Conservation (phyloP, 2,888 invertebrate species). For the Polyploca ridens region DNA sequence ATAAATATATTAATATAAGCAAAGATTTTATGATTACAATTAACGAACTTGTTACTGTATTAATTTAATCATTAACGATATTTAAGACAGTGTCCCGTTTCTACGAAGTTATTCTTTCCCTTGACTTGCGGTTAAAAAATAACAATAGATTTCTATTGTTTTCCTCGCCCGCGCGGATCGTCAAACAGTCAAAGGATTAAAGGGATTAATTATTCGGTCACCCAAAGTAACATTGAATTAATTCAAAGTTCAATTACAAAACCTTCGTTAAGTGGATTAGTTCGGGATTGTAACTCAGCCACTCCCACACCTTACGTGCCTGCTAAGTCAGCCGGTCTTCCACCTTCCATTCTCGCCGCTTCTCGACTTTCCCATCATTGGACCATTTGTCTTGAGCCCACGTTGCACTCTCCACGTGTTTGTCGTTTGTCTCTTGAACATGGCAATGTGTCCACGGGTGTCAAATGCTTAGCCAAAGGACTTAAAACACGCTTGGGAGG, state of each 20-base stretch:
- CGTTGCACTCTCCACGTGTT: conserved; percentile 1
- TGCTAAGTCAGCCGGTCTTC: not conserved
- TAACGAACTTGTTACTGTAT: no score
- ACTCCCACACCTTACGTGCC: not conserved
- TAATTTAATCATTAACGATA: no score
- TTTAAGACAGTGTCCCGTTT: no score
- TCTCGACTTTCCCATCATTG: conserved; percentile 4
- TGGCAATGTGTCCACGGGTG: conserved; percentile 5
- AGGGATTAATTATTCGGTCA: not conserved
- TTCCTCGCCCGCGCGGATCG: no score
- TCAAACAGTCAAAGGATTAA: no score
- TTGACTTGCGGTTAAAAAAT: no score
- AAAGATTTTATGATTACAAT: not conserved
- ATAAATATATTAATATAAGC: not conserved
- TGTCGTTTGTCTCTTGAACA: conserved; percentile 5
- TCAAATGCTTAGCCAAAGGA: conserved; percentile 8
- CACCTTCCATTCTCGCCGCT: not conserved
- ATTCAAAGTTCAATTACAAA: not conserved
- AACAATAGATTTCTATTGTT: no score
- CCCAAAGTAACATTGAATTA: not conserved
- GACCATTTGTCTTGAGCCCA: not conserved
- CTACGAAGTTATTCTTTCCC: no score
- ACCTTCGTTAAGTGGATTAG: conserved; percentile 5
- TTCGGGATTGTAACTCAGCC: not conserved
- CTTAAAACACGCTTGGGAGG: not conserved